Conservation (phyloP, 2,797 vertebrate genomes). For the Zonotrichia albicollis region DNA sequence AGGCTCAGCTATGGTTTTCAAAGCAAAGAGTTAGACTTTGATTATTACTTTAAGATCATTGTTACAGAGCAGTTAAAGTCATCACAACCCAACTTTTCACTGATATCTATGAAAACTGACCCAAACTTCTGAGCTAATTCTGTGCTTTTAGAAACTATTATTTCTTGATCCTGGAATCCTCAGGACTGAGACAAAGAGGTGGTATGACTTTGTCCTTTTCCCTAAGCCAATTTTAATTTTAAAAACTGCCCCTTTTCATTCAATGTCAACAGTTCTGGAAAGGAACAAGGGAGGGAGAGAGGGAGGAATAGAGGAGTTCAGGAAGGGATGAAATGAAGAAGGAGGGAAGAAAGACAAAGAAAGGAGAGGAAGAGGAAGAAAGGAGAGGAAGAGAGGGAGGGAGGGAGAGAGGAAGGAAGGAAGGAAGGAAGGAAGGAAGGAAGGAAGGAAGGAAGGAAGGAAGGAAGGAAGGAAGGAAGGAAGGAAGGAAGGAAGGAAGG, state of each 20-base stretch:
- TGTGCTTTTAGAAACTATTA: not conserved
- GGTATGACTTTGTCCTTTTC: not conserved
- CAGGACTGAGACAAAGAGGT: not conserved
- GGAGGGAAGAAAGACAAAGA: too few relatives aligned
- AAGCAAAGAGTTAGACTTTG: not conserved
- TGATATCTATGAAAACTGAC: not conserved
- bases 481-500: not conserved
- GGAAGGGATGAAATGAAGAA: not conserved
- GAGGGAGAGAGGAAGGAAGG: not conserved
- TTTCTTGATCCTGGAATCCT: not conserved
- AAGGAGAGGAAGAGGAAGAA: not conserved
- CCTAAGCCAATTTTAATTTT: not conserved
- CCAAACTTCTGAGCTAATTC: not conserved
- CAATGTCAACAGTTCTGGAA: not conserved
- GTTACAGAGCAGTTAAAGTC: not conserved
- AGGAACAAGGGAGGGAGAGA: not conserved
- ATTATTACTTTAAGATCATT: slow-evolving; percentile 9
- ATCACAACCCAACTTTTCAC: not conserved
- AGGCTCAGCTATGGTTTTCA: not conserved
- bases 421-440: not conserved
- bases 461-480: not conserved
- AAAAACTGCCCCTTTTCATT: not conserved
- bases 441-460: not conserved
- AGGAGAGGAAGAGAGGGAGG: not conserved
- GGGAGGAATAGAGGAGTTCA: not conserved